Evolutionary conservation across 2,797 vertebrate genomes (phyloP), one percentile per base, ranked within the genome.

Genomic region (Semotilus atromaculatus): DNA sequence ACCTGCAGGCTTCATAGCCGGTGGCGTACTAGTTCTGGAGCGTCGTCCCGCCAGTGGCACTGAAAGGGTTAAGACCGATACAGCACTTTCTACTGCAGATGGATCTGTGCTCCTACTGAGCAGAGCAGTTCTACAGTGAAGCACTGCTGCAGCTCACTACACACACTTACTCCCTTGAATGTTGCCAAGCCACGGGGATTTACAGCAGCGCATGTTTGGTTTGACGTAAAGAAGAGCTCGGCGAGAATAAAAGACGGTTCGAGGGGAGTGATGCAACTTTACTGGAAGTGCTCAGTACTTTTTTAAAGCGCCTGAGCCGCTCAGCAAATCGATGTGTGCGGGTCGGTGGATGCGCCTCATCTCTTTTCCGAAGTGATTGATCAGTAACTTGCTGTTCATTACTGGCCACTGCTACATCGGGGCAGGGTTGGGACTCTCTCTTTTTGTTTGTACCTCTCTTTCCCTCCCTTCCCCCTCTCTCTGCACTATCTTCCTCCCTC

Each of bases 41-140:
- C 60, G 29, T 62, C 29, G 81, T 86, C 84, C 81, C 48, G 81
- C 67, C 84, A 43, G 0, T 51, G 83, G 93, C 88, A 76, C 84
- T 74, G 90, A 18, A 75, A 89, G 93, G 92, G 95, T 96, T 96
- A 95, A 95, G 88, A 93, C 92, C 93, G 85, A 91, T 94, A 95
- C 95, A 95, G 94, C 94, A 95, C 91, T 95, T 95, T 95, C 90
- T 93, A 94, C 94, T 96, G 95, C 95, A 93, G 95, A 91, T 94
- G 93, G 93, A 93, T 94, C 92, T 91, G 94, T 92, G 88, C 93
- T 93, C 91, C 93, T 92, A 92, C 91, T 92, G 94, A 93, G 92
- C 91, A 92, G 94, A 92, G 92, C 92, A 93, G 93, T 92, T 94
- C 92, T 91, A 91, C 91, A 91, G 92, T 93, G 92, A 93, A 93